Evolutionary conservation across 2,797 vertebrate genomes (phyloP).

Genomic region (Artibeus jamaicensis): DNA sequence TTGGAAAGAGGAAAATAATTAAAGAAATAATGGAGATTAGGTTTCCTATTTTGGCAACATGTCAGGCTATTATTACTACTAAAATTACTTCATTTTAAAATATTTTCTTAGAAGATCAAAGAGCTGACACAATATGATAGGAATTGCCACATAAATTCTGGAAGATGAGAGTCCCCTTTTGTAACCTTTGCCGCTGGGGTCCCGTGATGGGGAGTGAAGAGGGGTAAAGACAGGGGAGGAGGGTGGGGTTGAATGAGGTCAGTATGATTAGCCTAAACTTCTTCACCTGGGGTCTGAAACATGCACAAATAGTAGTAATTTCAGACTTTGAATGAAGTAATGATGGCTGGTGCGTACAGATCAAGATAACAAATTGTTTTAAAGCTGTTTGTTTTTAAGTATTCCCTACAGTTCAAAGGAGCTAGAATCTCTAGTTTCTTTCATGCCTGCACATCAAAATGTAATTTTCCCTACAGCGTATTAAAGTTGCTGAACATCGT

Average conservation of each 20-base stretch:
- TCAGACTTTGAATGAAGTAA: background rate
- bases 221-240: background rate
- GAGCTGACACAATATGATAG: background rate
- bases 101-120: conserved; percentile 4
- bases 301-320: background rate
- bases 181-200: background rate
- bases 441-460: background rate
- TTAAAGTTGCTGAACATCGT: background rate
- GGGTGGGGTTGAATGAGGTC: background rate
- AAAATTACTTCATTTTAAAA: background rate
- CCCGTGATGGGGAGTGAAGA: background rate
- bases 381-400: background rate
- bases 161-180: background rate
- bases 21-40: background rate
- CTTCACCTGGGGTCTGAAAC: background rate
- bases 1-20: background rate
- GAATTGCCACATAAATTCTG: background rate
- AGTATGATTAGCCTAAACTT: background rate
- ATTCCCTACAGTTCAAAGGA: background rate
- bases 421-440: background rate
- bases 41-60: background rate
- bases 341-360: background rate
- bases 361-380: background rate
- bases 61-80: background rate
- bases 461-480: background rate